These are phyloP conservation scores for Bemisia tabaci DNA, from an alignment of 1,140 invertebrate genomes.

Conservation along the genomic window DNA sequence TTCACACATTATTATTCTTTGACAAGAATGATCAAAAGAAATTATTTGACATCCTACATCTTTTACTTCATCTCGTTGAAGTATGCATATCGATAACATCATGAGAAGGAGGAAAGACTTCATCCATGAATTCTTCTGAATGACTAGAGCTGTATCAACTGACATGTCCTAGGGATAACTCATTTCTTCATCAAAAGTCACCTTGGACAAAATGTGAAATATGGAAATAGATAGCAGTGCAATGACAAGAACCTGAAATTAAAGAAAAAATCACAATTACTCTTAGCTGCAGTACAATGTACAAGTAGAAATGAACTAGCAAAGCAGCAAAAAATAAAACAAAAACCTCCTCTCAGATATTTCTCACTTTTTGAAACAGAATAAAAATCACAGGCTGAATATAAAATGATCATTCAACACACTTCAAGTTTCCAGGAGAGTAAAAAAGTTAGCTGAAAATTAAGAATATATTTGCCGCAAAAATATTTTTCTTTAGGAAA, in stretches of 20 bases:
- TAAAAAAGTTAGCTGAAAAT: too few relatives aligned
- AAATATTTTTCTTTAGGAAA: too few relatives aligned
- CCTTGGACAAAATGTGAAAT: slow-evolving; percentile 59
- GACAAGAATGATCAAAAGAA: not conserved
- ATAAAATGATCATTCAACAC: slow-evolving; percentile 10
- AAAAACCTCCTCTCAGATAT: slow-evolving; percentile 7
- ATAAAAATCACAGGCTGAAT: slow-evolving; percentile 12
- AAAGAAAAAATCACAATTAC: not conserved
- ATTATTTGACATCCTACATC: not conserved
- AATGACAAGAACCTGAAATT: slow-evolving; percentile 66
- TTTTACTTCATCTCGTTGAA: too few relatives aligned
- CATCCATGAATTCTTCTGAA: not conserved
- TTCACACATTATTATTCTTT: not conserved
- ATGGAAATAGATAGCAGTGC: slow-evolving; percentile 73
- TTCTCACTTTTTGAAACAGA: slow-evolving; percentile 9
- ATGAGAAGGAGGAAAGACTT: not conserved
- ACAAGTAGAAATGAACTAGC: slow-evolving; percentile 14
- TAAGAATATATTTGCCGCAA: too few relatives aligned
- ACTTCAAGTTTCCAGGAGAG: slow-evolving; percentile 10
- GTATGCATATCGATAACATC: too few relatives aligned
- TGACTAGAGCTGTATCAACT: not conserved
- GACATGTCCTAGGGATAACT: too few relatives aligned
- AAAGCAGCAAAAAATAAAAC: slow-evolving; percentile 10
- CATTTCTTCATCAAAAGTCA: slow-evolving; percentile 12
- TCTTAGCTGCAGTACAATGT: slow-evolving; percentile 25